A percentile compares a stretch with the other conserved stretches of the same genome.
phyloP scores from a whole-genome alignment of 1,140 invertebrate species.

The Drosophila neocordata region DNA sequence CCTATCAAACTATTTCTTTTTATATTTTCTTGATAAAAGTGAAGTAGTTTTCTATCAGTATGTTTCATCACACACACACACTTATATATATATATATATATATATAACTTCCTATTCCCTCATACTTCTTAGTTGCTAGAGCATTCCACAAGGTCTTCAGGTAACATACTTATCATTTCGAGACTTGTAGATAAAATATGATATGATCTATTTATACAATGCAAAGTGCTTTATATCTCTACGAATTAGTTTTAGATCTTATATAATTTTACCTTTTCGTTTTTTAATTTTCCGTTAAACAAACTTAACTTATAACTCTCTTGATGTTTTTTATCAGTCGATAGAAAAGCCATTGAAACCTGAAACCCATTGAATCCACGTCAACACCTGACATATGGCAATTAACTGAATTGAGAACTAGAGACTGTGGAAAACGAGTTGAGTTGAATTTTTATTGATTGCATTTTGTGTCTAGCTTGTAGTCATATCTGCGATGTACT shows the following conservation, averaged over 20 bases:
- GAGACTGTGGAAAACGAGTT: constrained; percentile 14
- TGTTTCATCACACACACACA: background rate
- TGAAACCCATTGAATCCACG: background rate
- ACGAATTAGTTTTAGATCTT: background rate
- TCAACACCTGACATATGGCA: constrained; percentile 42
- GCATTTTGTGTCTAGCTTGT: constrained; percentile 45
- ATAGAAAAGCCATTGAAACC: background rate
- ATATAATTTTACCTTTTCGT: background rate
- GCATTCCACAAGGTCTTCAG: background rate
- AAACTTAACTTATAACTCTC: background rate
- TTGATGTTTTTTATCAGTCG: background rate
- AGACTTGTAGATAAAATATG: background rate
- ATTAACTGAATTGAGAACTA: constrained; percentile 30
- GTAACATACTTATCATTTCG: background rate
- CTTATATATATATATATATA: background rate
- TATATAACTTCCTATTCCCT: no score
- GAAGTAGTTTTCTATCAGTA: no score
- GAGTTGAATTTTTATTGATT: constrained; percentile 65
- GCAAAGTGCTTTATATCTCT: background rate
- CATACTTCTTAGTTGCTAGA: no score
- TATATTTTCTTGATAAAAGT: no score
- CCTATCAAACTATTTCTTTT: no score
- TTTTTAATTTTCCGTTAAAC: background rate
- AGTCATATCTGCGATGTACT: constrained; percentile 53
- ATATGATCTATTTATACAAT: constrained; percentile 1